Conservation (phyloP, 2,888 invertebrate genomes). For the Cataglyphis albicans region DNA sequence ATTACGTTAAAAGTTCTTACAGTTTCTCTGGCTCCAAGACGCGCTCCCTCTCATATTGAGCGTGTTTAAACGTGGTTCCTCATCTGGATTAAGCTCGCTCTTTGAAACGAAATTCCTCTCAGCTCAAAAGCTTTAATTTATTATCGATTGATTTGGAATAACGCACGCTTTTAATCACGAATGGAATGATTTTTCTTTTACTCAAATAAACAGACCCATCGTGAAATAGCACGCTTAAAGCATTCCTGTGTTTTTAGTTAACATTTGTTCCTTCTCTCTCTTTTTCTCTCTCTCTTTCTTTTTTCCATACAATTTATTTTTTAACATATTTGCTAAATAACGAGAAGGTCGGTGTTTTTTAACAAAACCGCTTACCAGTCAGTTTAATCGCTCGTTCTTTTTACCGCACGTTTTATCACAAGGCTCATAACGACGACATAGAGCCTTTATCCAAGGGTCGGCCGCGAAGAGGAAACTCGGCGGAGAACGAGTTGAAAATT, state of each 20-base stretch:
- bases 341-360: neutral
- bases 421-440: neutral
- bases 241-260: neutral
- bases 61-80: slow-evolving; percentile 26
- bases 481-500: slow-evolving; percentile 32
- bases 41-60: neutral
- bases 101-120: slow-evolving; percentile 5
- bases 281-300: neutral
- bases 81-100: slow-evolving; percentile 28
- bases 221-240: neutral
- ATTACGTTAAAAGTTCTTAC: slow-evolving; percentile 76
- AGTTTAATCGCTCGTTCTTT: slow-evolving; percentile 8
- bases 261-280: neutral
- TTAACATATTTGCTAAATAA: neutral
- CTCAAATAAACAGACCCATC: neutral
- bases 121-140: slow-evolving; percentile 29
- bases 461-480: neutral
- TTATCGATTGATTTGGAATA: slow-evolving; percentile 3
- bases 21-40: slow-evolving; percentile 48
- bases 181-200: too few species aligned
- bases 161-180: neutral
- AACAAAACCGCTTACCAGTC: neutral
- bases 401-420: slow-evolving; percentile 6
- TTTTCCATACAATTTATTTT: neutral
- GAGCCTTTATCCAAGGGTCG: slow-evolving; percentile 27